phyloP scores from a whole-genome alignment of 2,888 invertebrate genomes.

The Campopleginae sp. region DNA sequence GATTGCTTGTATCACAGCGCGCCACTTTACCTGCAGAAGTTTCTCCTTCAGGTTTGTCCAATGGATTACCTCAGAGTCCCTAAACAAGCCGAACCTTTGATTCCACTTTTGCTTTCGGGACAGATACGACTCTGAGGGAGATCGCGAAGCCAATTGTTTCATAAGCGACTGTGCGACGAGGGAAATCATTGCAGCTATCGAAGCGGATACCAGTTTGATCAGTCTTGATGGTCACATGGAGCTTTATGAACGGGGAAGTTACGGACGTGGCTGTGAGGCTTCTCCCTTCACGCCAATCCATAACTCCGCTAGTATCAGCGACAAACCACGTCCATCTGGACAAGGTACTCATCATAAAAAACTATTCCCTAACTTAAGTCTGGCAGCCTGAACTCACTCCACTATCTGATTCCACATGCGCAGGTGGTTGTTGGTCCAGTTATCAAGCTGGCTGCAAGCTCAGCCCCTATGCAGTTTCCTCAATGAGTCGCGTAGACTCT shows the following conservation, averaged over 20 bases:
- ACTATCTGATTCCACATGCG: conserved; percentile 85
- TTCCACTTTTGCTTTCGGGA: conserved; percentile 3
- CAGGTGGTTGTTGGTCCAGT: conserved; percentile 88
- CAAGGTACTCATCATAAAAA: conserved; percentile 67
- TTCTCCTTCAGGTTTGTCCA: conserved; percentile 89
- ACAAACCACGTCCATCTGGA: conserved; percentile 40
- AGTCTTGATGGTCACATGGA: conserved; percentile 87
- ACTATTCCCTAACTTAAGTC: not conserved
- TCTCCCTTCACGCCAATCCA: conserved; percentile 84
- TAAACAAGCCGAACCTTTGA: not conserved
- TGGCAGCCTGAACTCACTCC: not conserved
- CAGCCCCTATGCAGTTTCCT: conserved; percentile 87
- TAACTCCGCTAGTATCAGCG: conserved; percentile 32
- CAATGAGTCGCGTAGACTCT: conserved; percentile 88
- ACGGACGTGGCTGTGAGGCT: conserved; percentile 92
- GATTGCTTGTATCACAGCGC: conserved; percentile 90
- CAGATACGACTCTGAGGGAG: conserved; percentile 87
- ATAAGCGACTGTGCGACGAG: conserved; percentile 90
- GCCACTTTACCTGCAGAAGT: conserved; percentile 91
- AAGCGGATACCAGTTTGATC: conserved; percentile 86
- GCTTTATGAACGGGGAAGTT: conserved; percentile 92
- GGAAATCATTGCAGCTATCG: conserved; percentile 85
- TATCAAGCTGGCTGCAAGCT: conserved; percentile 91
- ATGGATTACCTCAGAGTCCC: conserved; percentile 33
- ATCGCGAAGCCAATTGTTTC: conserved; percentile 88